Evolutionary conservation across 2,113 vertebrate species (phyloP), one percentile per base, ranked within the genome.

Genomic region (Ovibos moschatus): DNA sequence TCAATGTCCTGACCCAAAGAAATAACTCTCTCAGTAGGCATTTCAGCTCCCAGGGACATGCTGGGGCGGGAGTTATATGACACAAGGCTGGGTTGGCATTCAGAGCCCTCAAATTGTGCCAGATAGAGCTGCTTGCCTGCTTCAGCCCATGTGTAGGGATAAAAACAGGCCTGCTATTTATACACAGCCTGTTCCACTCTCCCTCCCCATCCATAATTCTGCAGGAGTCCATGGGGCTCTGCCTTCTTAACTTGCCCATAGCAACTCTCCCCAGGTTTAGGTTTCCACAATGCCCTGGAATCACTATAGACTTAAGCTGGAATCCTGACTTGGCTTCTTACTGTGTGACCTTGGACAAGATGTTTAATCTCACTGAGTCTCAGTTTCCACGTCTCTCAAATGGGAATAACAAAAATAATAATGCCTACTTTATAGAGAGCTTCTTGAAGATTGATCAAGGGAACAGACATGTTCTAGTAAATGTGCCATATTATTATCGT

Each of bases 161-260:
- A 96, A 95, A 97, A 97, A 97, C 97, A 97, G 93, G 76, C 45
- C 60, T 94, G 23, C 95, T 96, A 98, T 97, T 95, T 97, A 95
- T 97, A 95, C 13, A 83, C 91, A 85, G 93, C 94, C 93, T 83
- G 36, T 74, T 91, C 94, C 71, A 91, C 91, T 86, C 47, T 88
- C 40, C 84, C 25, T 87, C 58, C 78, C 50, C 27, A 33, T 57
- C 92, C 85, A 91, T n/a, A 51, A n/a, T 50, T 91, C 50, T 94
- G 45, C n/a, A 78, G 47, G 74, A 90, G 88, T 91, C 96, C 87
- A 0, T 96, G 36, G 79, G 93, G 40, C 85, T 82, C 27, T 53
- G 47, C 17, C 36, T 47, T 94, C 64, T 90, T 87, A 55, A 55
- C 40, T 58, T 79, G 51, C 51, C 25, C 16, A 7, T 43, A 28